Conservation (phyloP, 2,113 vertebrate species). For the Tragelaphus scriptus region DNA sequence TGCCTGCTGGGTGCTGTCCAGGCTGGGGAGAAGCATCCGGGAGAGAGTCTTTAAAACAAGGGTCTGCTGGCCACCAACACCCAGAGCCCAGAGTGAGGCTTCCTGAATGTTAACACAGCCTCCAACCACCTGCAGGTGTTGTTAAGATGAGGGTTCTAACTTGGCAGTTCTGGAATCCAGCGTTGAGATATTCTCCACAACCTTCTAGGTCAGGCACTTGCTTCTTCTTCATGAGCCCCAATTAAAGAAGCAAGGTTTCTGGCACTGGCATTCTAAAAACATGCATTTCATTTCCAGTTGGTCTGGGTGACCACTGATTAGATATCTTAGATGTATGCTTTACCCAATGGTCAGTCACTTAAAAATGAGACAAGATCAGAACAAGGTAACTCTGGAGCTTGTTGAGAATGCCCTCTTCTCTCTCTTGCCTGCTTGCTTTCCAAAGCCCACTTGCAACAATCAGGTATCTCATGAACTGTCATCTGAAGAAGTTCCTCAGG, state of each 20-base stretch:
- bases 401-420: rapidly evolving
- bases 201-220: rapidly evolving
- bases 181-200: rapidly evolving
- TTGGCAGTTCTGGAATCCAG: rapidly evolving
- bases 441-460: neutral
- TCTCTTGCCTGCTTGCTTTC: neutral
- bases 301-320: neutral
- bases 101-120: rapidly evolving
- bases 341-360: neutral
- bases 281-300: too few species aligned
- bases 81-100: neutral
- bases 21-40: neutral
- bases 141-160: too few species aligned
- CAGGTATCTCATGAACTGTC: neutral
- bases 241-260: too few species aligned
- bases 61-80: rapidly evolving
- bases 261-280: neutral
- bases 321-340: neutral
- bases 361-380: neutral
- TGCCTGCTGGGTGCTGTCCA: rapidly evolving
- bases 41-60: neutral
- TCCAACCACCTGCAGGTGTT: neutral
- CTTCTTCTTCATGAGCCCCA: too few species aligned
- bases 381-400: too few species aligned
- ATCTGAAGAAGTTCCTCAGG: neutral